Base-by-base conservation (phyloP, 2,113 vertebrate species). In the Apus apus region DNA sequence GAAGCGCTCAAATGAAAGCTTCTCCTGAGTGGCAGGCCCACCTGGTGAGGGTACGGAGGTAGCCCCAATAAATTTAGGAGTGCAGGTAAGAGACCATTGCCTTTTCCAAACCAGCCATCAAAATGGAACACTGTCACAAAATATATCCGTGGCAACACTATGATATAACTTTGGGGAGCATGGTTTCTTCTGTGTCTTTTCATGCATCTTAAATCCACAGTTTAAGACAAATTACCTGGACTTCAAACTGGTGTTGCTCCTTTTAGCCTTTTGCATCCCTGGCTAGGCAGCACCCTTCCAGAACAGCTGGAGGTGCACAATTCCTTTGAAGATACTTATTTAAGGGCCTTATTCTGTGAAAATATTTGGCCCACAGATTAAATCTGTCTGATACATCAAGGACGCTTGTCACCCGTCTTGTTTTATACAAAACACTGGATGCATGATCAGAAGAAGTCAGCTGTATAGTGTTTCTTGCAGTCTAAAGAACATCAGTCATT, bases 341-440 rank as follows among this genome's bases (percentile, higher is more conserved):
- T 91, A 94, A 92, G 27, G n/a, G 61, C 15, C 23, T 54, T 90
- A 54, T 79, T 90, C 75, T 85, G 62, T 82, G 85, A 91, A 93
- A 89, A 80, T 83, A 79, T 29, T 2, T 0, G 46, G 46, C 43
- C 36, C 62, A 66, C 51, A 85, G 20, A 87, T 89, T 91, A 91
- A 82, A 73, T 57, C 22, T 38, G 3, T 57, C 58, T 91, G 66
- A 60, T 73, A 94, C 22, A 73, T 85, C 34, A 79, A 93, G 92
- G 75, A 64, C 22, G 18, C 7, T 34, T 58, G 34, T 83, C 56
- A 90, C 5, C 10, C 32, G 66, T 21, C 30, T 60, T 94, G 74
- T 85, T 91, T 91, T 79, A 66, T 77, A 70, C 27, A 80, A 96
- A 96, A 43, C n/a, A 67, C 13, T 85, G 93, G 75, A 62, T 43